Evolutionary conservation across 2,113 vertebrate species (phyloP), one percentile per base, ranked within the genome.

Genomic region (Urocynchramus pylzowi): DNA sequence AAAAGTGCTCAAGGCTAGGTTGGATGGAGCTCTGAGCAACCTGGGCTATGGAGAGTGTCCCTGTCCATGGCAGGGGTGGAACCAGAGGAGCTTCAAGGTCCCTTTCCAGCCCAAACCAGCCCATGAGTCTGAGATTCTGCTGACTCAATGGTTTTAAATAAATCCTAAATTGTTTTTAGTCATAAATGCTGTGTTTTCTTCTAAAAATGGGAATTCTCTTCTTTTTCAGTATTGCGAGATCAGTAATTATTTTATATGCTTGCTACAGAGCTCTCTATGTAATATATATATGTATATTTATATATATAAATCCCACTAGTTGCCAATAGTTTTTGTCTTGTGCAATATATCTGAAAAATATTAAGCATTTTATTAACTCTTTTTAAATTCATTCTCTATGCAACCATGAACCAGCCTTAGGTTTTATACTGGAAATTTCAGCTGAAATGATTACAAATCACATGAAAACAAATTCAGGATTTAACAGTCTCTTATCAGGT

Each of bases 1-100:
- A 31, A 4, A 59, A 5, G 6, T 4, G 7, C 7, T 9, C 12
- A 16, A 54, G n/a, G 26, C 4, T 24, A 35, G 30, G 26, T 0
- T 54, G 54, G 70, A 4, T 18, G 45, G n/a, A 45, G 47, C 30
- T 30, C 14, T 53, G 87, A 61, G 54, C n/a, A 60, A 1, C 3
- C n/a, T 75, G 53, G 47, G 47, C 47, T n/a, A 1, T 18, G 47
- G 20, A 7, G n/a, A 23, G 11, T 7, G 37, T 18, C 45, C 16
- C 39, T 53, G 45, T 3, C 28, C 39, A 8, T 4, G 19, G 69
- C 30, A 63, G 56, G 35, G n/a, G 2, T 9, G 33, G 39, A 59
- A 30, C 1, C 2, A 8, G 61, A 26, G 22, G 17, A 61, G 47
- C 11, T 31, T 7, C 49, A 6, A 31, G 24, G 10, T 27, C 31